Conservation (phyloP, 2,797 vertebrate genomes). For the Macrochelys suwanniensis region DNA sequence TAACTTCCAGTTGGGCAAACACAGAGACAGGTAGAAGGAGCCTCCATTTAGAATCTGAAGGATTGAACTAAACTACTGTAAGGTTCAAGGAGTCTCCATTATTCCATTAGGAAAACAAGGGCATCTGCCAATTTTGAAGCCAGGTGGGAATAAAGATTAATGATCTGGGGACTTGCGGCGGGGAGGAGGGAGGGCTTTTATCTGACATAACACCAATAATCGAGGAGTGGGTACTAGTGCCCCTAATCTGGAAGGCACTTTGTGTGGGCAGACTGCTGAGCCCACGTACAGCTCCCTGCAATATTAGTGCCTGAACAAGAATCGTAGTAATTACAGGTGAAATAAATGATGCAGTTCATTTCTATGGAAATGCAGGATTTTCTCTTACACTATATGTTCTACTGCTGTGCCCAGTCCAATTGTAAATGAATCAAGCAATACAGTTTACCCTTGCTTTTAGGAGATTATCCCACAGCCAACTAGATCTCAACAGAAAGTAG, state of each 20-base stretch:
- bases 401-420: background rate
- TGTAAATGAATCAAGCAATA: background rate
- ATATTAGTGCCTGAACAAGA: background rate
- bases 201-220: background rate
- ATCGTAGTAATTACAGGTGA: background rate
- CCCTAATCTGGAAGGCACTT: background rate
- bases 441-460: background rate
- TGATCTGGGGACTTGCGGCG: background rate
- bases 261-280: background rate
- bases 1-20: background rate
- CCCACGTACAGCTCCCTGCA: background rate
- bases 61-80: background rate
- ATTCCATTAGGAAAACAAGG: background rate
- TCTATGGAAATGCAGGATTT: background rate
- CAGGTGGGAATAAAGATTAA: background rate
- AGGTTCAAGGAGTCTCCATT: background rate
- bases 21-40: background rate
- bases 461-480: background rate
- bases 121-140: background rate
- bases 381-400: background rate
- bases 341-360: background rate
- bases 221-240: background rate
- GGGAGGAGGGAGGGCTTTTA: background rate
- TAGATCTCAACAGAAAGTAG: background rate
- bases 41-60: background rate